These are phyloP conservation scores for Porites evermanni DNA, from an alignment of 92 coral and sea anemone genomes.

Conservation along the genomic window DNA sequence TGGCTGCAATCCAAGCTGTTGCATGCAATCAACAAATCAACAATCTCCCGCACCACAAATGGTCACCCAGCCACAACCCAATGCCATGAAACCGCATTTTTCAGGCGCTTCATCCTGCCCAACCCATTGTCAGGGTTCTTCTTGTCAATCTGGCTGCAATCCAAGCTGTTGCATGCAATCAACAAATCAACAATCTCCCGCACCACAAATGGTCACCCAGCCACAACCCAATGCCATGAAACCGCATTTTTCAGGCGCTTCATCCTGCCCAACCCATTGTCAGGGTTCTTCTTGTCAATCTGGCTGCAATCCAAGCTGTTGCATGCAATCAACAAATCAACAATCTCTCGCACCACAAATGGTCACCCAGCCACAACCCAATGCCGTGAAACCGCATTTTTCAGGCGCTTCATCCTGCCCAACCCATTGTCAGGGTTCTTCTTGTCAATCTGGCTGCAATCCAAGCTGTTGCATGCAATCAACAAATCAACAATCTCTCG, in stretches of 20 bases:
- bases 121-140: conserved; percentile 16
- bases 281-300: neutral
- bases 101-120: conserved; percentile 36
- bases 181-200: neutral
- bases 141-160: conserved; percentile 27
- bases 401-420: conserved; percentile 13
- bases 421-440: neutral
- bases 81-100: neutral
- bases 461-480: neutral
- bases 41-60: too few relatives aligned
- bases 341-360: too few relatives aligned
- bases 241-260: neutral
- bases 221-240: neutral
- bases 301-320: conserved; percentile 21
- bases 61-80: neutral
- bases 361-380: neutral
- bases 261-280: conserved; percentile 1
- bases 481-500: too few relatives aligned
- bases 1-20: conserved; percentile 19
- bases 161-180: conserved; percentile 14
- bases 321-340: too few relatives aligned
- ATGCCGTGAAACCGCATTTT: neutral
- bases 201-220: neutral
- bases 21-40: too few relatives aligned
- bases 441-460: conserved; percentile 26